Percentiles rank a stretch among this genome's conserved stretches.
Evolutionary conservation across 2,797 vertebrate species (phyloP).

Genomic region (Sebastiscus albofasciatus): DNA sequence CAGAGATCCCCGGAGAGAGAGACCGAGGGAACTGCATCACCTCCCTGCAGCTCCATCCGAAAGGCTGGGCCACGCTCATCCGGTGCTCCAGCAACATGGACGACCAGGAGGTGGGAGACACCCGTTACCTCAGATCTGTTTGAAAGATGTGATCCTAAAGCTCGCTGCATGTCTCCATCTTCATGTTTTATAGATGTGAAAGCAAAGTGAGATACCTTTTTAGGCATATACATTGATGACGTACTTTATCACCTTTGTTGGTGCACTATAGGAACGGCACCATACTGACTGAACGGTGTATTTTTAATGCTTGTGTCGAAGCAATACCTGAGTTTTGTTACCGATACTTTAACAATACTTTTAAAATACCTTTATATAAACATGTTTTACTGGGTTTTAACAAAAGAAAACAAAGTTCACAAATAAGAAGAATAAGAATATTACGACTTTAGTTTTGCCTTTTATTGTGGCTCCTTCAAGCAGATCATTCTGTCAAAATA

Average conservation of each 20-base stretch:
- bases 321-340: background rate
- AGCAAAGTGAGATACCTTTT: background rate
- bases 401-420: background rate
- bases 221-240: background rate
- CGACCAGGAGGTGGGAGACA: slow-evolving; percentile 91
- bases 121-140: background rate
- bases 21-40: slow-evolving; percentile 99
- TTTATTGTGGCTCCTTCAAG: background rate
- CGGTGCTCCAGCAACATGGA: slow-evolving; percentile 98
- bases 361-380: background rate
- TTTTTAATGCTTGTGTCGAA: background rate
- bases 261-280: background rate
- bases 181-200: background rate
- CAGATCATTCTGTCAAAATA: background rate
- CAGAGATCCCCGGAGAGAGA: slow-evolving; percentile 92
- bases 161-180: background rate
- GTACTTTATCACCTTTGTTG: background rate
- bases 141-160: background rate
- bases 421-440: background rate
- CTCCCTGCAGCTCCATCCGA: slow-evolving; percentile 96
- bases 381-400: background rate
- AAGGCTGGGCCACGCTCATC: slow-evolving; percentile 96
- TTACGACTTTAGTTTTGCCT: background rate
- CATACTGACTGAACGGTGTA: background rate
- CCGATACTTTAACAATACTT: background rate